phyloP scores from a whole-genome alignment of 2,797 vertebrate genomes.

The Antrozous pallidus region DNA sequence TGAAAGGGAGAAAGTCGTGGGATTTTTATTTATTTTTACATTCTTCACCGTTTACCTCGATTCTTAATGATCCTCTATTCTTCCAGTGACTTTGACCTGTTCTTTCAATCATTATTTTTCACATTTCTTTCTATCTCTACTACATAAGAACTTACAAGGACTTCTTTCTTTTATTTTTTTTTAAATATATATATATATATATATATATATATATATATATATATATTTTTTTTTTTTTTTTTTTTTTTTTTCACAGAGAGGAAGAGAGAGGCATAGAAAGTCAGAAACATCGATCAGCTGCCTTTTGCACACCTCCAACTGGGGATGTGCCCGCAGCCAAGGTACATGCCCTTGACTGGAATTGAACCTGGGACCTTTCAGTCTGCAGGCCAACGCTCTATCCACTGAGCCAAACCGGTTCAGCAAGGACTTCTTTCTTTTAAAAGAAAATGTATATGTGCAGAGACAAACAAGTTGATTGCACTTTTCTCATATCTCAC shows the following conservation, averaged over 20 bases:
- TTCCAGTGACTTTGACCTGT: background rate
- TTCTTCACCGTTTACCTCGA: background rate
- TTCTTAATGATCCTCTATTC: background rate
- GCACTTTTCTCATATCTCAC: background rate
- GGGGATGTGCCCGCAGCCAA: too few relatives aligned
- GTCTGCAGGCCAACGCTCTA: too few relatives aligned
- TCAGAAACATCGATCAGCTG: too few relatives aligned
- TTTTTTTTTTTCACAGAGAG: too few relatives aligned
- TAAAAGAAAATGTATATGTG: background rate
- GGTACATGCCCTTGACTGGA: too few relatives aligned
- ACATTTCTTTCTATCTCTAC: background rate
- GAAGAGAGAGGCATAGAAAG: too few relatives aligned
- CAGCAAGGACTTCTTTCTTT: conserved; percentile 1
- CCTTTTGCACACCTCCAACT: too few relatives aligned
- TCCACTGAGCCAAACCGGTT: too few relatives aligned
- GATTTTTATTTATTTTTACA: background rate
- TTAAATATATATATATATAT: too few relatives aligned
- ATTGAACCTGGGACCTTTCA: too few relatives aligned
- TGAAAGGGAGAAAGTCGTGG: background rate
- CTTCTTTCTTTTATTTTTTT: conserved; percentile 26
- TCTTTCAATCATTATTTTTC: background rate
- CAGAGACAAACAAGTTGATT: background rate
- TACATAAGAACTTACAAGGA: background rate
- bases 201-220: too few relatives aligned
- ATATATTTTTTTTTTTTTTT: too few relatives aligned